A percentile compares a stretch with the other conserved stretches of the same genome.
These are phyloP conservation scores for Petrolisthes manimaculis DNA, from an alignment of 2,888 invertebrate species.

Conservation along the genomic window DNA sequence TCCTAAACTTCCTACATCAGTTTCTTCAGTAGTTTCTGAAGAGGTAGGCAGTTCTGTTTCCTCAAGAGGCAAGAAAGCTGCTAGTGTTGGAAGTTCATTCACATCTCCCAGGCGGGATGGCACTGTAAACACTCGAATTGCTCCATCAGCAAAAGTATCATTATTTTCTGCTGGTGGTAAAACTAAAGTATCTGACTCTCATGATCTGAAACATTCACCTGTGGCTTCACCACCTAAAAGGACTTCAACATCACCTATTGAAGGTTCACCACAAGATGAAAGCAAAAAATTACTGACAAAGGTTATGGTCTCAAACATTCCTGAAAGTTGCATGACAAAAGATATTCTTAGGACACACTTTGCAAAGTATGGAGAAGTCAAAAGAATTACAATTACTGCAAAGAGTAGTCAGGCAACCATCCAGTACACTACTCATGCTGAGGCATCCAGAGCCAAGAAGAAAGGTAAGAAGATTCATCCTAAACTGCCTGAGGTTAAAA, in stretches of 20 bases:
- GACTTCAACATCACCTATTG: background rate
- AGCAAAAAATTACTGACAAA: conserved; percentile 51
- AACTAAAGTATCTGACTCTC: background rate
- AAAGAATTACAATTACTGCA: conserved; percentile 77
- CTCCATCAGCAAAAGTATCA: background rate
- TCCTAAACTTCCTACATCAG: background rate
- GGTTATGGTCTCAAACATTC: conserved; percentile 67
- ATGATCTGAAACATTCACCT: background rate
- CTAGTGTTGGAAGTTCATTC: background rate
- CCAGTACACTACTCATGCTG: conserved; percentile 75
- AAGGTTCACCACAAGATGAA: conserved; percentile 10
- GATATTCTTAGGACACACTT: conserved; percentile 69
- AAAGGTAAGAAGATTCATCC: conserved; percentile 68
- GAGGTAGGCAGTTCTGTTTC: background rate
- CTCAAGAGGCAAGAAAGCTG: background rate
- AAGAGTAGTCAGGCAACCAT: conserved; percentile 78
- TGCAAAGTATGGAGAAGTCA: conserved; percentile 79
- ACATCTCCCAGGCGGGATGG: background rate
- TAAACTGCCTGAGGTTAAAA: conserved; percentile 61
- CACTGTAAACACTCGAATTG: background rate
- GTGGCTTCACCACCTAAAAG: background rate
- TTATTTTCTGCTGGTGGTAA: background rate
- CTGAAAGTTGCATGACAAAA: conserved; percentile 68
- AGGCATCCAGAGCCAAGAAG: conserved; percentile 69
- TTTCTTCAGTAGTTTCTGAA: background rate